Evolutionary conservation across 2,113 vertebrate genomes (phyloP), one percentile per base, ranked within the genome.

Genomic region (Peromyscus californicus): DNA sequence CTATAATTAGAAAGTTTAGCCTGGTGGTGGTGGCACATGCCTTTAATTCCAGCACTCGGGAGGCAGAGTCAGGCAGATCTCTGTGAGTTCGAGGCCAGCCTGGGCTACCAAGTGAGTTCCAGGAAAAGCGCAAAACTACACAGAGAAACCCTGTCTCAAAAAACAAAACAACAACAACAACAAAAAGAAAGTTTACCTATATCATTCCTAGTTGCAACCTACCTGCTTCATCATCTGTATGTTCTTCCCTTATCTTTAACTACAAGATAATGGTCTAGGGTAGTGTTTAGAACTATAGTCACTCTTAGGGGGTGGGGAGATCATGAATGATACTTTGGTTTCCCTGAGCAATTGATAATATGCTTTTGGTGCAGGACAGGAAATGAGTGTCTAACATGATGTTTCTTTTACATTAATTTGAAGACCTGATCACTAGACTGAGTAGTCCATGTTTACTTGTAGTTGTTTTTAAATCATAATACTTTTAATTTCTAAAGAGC

Each of bases 401-500:
- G 11, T 74, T 89, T 80, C 76, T 83, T 33, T 91, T 90, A 39
- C 57, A 88, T 89, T 94, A 84, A 91, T 95, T 90, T 95, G 48
- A 61, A 93, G 84, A 90, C 61, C 26, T 90, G 16, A 79, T 74
- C 65, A 74, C 57, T 80, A 51, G n/a, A 39, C 6, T 45, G 39
- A 39, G 88, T 45, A 7, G n/a, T 39, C 29, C 76, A 95, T 17
- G 89, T 84, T 54, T 86, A 89, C 72, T 91, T 83, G 51, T 42
- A 63, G 39, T 86, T 42, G 76, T 79, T 88, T 84, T 89, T 83
- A 93, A 96, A 48, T 48, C 69, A 19, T 94, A 92, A 96, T 80
- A 91, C 61, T 83, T 96, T 95, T 93, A 91, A 80, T 95, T 95
- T 93, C 31, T 26, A 91, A 93, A 90, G 70, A 94, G 21, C 31